Conservation (phyloP, 2,797 vertebrate species). For the Erethizon dorsatum region DNA sequence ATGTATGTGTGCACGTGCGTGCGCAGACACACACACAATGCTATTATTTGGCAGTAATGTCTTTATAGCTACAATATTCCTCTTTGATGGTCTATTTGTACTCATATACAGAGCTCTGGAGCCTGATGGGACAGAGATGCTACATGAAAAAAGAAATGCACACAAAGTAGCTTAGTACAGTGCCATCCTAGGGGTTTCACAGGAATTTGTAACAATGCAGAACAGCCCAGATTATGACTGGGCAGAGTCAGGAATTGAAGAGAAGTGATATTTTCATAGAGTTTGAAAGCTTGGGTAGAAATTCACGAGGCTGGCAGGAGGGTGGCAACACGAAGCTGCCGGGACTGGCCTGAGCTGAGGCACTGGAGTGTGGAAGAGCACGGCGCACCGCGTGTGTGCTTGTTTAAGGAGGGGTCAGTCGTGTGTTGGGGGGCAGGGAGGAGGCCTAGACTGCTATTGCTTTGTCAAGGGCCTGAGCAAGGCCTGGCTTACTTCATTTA, state of each 20-base stretch:
- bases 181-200: not conserved
- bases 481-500: not conserved
- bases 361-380: too few relatives aligned
- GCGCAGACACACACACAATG: not conserved
- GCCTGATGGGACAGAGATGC: not conserved
- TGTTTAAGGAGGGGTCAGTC: not conserved
- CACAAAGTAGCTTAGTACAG: not conserved
- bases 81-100: not conserved
- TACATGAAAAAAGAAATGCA: not conserved
- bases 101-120: not conserved
- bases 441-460: not conserved
- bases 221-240: not conserved
- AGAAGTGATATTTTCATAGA: not conserved
- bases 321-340: not conserved
- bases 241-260: not conserved
- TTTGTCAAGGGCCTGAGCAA: not conserved
- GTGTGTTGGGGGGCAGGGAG: too few relatives aligned
- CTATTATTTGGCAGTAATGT: not conserved
- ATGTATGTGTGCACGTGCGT: not conserved
- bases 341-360: not conserved
- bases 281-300: not conserved
- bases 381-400: accelerated
- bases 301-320: not conserved
- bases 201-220: not conserved
- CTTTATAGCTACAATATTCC: not conserved